phyloP scores from a whole-genome alignment of 1,140 invertebrate species.

The Pseudomyrmex cubaensis region DNA sequence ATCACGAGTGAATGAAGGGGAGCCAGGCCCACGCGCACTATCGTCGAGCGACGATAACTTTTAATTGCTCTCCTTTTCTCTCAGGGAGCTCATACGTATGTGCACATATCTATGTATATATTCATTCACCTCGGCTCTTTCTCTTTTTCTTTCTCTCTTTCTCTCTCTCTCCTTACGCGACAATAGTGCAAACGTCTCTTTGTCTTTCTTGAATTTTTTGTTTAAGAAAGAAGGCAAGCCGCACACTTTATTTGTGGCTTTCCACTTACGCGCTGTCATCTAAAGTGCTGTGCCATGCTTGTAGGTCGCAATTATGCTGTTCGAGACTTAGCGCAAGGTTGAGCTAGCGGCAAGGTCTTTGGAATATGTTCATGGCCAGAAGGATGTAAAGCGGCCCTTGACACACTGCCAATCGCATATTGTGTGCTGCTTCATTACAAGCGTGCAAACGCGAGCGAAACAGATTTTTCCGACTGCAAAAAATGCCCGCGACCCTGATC shows the following conservation, averaged over 20 bases:
- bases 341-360: conserved; percentile 1
- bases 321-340: not conserved
- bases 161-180: not conserved
- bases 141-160: not conserved
- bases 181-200: not conserved
- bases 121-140: conserved; percentile 19
- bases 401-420: conserved; percentile 64
- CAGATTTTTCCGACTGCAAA: conserved; percentile 6
- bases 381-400: conserved; percentile 55
- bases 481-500: conserved; percentile 22
- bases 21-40: not conserved
- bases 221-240: not conserved
- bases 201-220: not conserved
- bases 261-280: too few relatives aligned
- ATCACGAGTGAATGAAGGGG: conserved; percentile 56
- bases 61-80: conserved; percentile 24
- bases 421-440: conserved; percentile 12
- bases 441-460: conserved; percentile 1
- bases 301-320: not conserved
- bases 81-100: not conserved
- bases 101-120: conserved; percentile 20
- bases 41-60: conserved; percentile 24
- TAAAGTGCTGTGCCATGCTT: not conserved
- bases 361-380: conserved; percentile 63
- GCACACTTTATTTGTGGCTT: not conserved